These are phyloP conservation scores for Tokudaia muenninki DNA, from an alignment of 2,797 vertebrate species.

Conservation along the genomic window DNA sequence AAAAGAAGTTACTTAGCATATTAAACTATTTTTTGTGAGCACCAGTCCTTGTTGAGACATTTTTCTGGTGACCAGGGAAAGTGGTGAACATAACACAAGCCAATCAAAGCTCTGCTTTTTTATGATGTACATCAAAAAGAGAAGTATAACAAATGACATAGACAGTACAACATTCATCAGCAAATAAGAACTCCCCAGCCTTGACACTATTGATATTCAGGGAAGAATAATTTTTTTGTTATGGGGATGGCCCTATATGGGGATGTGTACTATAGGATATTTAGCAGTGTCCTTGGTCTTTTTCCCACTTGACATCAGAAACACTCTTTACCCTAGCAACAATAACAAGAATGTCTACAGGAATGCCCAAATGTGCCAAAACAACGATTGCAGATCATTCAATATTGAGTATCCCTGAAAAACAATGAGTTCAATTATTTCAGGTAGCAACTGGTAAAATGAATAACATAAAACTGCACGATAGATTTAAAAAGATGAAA, in stretches of 20 bases:
- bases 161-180: background rate
- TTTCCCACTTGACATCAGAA: background rate
- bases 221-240: background rate
- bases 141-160: background rate
- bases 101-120: background rate
- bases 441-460: background rate
- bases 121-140: background rate
- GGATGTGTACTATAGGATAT: background rate
- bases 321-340: background rate
- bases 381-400: background rate
- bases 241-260: background rate
- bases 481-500: background rate
- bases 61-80: slow-evolving; percentile 22
- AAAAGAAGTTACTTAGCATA: slow-evolving; percentile 50
- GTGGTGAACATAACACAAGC: background rate
- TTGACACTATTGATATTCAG: background rate
- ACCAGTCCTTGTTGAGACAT: background rate
- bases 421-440: background rate
- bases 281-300: background rate
- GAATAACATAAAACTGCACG: background rate
- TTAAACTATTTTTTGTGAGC: slow-evolving; percentile 13
- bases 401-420: background rate
- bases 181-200: background rate
- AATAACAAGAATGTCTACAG: background rate
- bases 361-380: background rate